Base-by-base conservation (phyloP, 1,140 invertebrate species). In the Brachystomella parvula region DNA sequence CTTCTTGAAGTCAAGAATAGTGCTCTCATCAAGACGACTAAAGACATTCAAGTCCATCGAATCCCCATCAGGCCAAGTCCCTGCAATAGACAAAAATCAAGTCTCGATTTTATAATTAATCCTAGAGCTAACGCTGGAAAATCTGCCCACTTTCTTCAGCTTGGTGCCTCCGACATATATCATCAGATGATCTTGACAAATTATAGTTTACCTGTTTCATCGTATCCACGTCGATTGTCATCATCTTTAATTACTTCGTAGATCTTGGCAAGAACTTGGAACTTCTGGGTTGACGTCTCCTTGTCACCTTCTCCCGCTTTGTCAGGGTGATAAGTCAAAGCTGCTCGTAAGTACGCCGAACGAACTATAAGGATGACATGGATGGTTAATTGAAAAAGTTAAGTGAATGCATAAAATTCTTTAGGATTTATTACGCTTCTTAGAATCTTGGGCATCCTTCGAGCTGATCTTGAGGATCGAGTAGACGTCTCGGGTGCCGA, bases 61-160 rank as follows among this genome's bases (percentile, higher is more conserved):
- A 0, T 70, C 69, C 33, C 60, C 61, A 1, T 71, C 66, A 30
- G 69, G 69, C 69, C 69, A 71, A 24, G 35, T 47, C 17, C 69
- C 69, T 71, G 32, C 21, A 29, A 58, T 32, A 33, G 2, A 47
- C 15, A 61, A 15, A 31, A 44, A 44, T 39, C n/a, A 47, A 56
- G 53, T 56, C 6, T 56, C 6, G 26, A 24, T 56, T 9, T 15
- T 15, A 56, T 9, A 28, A 21, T 6, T 12, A 56, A 56, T n/a
- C 53, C 21, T 21, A 21, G 21, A 62, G 35, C 19, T 21, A 62
- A 47, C 47, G 61, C 2, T 15, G 12, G 6, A 62, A 62, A 24
- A 24, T 12, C 53, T 9, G 21, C 26, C 12, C 35, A 17, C 28
- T 29, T 59, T 3, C 12, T 59, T n/a, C n/a, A n/a, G n/a, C n/a